Conservation (phyloP, 2,113 vertebrate species). For the Ptilorrhoa leucosticta region DNA sequence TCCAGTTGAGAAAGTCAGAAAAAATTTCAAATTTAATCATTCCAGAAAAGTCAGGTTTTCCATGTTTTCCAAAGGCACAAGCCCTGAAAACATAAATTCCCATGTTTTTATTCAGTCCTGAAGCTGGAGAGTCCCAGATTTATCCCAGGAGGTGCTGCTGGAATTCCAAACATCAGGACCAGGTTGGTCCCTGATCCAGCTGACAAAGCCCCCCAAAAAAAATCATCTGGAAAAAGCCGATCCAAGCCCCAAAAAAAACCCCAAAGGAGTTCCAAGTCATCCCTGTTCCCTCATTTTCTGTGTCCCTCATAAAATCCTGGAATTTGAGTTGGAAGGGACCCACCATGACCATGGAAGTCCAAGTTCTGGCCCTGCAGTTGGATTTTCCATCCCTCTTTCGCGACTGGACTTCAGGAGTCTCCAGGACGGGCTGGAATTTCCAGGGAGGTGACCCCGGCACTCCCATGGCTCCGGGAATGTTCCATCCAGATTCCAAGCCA, state of each 20-base stretch:
- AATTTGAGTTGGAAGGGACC: neutral
- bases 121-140: too few relatives aligned
- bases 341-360: too few relatives aligned
- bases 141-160: accelerated
- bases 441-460: neutral
- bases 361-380: neutral
- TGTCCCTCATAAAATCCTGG: neutral
- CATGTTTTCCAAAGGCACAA: neutral
- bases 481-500: neutral
- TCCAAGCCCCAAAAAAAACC: neutral
- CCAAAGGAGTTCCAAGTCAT: neutral
- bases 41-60: neutral
- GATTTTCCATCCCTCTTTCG: neutral
- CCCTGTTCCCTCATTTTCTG: neutral
- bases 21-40: neutral
- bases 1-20: neutral
- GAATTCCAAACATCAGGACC: neutral
- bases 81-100: accelerated
- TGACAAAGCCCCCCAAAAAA: neutral
- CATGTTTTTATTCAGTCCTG: neutral
- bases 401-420: neutral
- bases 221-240: neutral
- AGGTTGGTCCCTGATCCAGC: neutral
- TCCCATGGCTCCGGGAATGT: neutral
- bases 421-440: neutral